Evolutionary conservation across 1,140 invertebrate species (phyloP).

Genomic region (Nomia melanderi): DNA sequence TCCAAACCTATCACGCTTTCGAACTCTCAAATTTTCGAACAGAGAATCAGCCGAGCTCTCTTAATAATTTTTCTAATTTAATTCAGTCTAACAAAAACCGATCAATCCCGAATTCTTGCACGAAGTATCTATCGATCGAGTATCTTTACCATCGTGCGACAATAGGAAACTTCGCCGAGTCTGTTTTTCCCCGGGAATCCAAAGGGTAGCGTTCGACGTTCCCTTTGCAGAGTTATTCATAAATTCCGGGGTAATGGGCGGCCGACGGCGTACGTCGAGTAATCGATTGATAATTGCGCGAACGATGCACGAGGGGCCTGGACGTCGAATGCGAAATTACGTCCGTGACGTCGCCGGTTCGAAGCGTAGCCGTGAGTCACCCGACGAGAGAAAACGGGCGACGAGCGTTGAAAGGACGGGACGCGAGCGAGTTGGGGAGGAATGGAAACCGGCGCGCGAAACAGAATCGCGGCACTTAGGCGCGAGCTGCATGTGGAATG

Average conservation of each 20-base stretch:
- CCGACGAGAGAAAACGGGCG: constrained; percentile 17
- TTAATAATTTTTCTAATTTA: no score
- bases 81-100: no score
- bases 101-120: no score
- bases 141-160: no score
- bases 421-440: constrained; percentile 10
- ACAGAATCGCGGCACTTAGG: constrained; percentile 56
- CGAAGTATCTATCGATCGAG: not conserved
- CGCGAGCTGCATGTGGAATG: constrained; percentile 69
- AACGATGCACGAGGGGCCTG: constrained; percentile 12
- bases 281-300: constrained; percentile 53
- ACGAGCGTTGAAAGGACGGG: not conserved
- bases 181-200: no score
- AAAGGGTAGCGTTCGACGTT: not conserved
- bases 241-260: constrained; percentile 29
- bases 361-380: constrained; percentile 49
- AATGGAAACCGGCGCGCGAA: constrained; percentile 44
- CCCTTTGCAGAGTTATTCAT: constrained; percentile 15
- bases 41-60: no score
- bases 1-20: no score
- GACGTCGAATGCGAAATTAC: constrained; percentile 30
- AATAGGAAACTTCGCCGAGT: no score
- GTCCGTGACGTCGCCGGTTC: not conserved
- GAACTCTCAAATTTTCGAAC: no score
- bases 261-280: not conserved